A percentile compares a stretch with the other conserved stretches of the same genome.
These are phyloP conservation scores for Trematomus loennbergii DNA, from an alignment of 2,113 vertebrate genomes.

Conservation along the genomic window DNA sequence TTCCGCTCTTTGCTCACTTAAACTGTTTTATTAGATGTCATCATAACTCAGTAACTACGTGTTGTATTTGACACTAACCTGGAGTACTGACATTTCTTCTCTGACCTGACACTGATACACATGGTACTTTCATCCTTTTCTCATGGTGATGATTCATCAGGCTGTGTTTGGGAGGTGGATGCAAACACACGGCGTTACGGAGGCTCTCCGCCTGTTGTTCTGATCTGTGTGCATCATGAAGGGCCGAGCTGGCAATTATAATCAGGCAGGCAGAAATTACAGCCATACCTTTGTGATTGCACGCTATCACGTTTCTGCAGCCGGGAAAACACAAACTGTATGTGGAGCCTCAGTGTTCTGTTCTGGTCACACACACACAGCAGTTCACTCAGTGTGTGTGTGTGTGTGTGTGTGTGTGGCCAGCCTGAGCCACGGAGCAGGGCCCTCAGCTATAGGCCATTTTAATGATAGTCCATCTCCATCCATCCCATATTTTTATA, in stretches of 20 bases:
- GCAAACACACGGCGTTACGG: constrained; percentile 10
- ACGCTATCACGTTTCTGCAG: constrained; percentile 67
- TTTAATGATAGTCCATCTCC: constrained; percentile 22
- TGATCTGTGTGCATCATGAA: constrained; percentile 39
- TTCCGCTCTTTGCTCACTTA: background rate
- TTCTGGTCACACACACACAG: constrained; percentile 9
- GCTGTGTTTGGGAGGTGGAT: background rate
- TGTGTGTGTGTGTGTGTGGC: constrained; percentile 67
- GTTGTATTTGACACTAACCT: background rate
- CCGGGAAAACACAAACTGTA: constrained; percentile 42
- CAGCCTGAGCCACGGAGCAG: constrained; percentile 62
- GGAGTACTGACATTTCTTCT: background rate
- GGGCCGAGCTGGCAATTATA: constrained; percentile 76
- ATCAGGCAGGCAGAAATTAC: constrained; percentile 77
- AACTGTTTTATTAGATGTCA: background rate
- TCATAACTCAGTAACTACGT: background rate
- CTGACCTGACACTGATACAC: background rate
- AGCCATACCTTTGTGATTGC: constrained; percentile 79
- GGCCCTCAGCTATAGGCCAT: constrained; percentile 58
- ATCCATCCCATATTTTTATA: background rate
- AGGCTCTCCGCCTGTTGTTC: constrained; percentile 25
- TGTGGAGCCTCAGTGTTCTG: constrained; percentile 10
- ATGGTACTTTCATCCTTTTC: background rate
- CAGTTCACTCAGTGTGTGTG: constrained; percentile 58
- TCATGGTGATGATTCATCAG: constrained; percentile 35